Evolutionary conservation across 2,797 vertebrate species (phyloP), one percentile per base, ranked within the genome.

Genomic region (Sibirionetta formosa): DNA sequence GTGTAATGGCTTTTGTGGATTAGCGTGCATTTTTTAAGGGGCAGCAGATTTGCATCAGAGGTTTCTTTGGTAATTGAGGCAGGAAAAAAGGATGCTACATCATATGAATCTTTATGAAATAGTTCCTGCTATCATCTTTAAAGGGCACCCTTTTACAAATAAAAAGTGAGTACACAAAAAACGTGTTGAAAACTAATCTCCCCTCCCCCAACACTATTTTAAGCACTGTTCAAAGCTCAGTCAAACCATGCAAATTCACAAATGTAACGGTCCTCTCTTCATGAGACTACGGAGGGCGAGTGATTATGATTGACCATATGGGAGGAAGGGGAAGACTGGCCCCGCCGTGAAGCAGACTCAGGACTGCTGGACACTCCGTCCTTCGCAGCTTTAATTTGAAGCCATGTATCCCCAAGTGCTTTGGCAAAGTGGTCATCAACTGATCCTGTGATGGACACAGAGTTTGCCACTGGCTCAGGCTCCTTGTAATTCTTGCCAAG

Each of bases 381-480:
- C 97, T 99, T 99, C 90, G 98, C 99, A 19, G 99, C 99, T 97
- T 99, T 99, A 88, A 99, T 99, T 98, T 99, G 99, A 66, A 99
- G 99, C 99, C 99, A 99, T 38, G 99, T 99, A 90, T 99, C 99
- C 29, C 99, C 99, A 60, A 99, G 98, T 4, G 99, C 99, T 98
- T 99, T 99, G 98, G 99, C 99, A 42, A 99, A 99, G 98, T 99
- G 99, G 98, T 99, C 99, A 11, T 99, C 99, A 81, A 99, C 99
- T 0, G 99, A 99, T 84, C 99, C 99, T 0, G 99, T 99, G 98
- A 99, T 99, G 98, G 99, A 99, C 97, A 99, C 99, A 0, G 99
- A 99, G 98, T 99, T 99, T 90, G 99, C 98, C 20, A 98, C 98
- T 0, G 99, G 99, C 97, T 99, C 99, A 0, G 99, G 99, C 96